Conservation (phyloP, 64 coral and sea anemone genomes). For the Montipora cactus region DNA sequence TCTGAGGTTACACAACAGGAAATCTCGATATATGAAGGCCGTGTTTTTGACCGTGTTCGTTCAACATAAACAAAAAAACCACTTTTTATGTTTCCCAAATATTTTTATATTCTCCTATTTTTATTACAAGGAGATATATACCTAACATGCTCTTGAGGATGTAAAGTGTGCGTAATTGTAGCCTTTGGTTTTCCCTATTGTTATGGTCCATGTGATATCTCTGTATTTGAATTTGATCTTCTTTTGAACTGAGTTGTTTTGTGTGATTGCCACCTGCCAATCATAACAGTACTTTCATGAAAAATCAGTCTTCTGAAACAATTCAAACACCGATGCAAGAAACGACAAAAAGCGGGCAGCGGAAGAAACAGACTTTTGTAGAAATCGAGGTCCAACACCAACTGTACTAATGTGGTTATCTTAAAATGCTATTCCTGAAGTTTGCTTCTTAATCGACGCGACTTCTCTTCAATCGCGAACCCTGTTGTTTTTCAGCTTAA, state of each 20-base stretch:
- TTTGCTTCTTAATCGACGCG: neutral
- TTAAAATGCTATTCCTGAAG: neutral
- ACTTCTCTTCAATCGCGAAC: neutral
- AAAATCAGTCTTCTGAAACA: neutral
- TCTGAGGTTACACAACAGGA: no score
- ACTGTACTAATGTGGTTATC: neutral
- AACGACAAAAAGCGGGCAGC: neutral
- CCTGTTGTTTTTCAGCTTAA: neutral
- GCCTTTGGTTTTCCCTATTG: neutral
- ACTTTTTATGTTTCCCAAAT: no score
- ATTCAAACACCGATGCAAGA: neutral
- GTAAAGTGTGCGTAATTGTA: no score
- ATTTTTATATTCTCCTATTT: no score
- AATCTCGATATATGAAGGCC: no score
- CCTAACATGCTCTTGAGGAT: no score
- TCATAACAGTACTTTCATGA: neutral
- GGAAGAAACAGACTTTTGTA: neutral
- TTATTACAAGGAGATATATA: no score
- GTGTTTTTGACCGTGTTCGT: no score
- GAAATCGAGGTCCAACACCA: no score
- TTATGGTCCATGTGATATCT: neutral
- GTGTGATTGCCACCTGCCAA: slow-evolving; percentile 13
- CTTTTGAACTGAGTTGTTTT: neutral
- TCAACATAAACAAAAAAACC: no score
- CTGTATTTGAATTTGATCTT: neutral